phyloP scores from a whole-genome alignment of 2,113 vertebrate species.

The Plecotus auritus region DNA sequence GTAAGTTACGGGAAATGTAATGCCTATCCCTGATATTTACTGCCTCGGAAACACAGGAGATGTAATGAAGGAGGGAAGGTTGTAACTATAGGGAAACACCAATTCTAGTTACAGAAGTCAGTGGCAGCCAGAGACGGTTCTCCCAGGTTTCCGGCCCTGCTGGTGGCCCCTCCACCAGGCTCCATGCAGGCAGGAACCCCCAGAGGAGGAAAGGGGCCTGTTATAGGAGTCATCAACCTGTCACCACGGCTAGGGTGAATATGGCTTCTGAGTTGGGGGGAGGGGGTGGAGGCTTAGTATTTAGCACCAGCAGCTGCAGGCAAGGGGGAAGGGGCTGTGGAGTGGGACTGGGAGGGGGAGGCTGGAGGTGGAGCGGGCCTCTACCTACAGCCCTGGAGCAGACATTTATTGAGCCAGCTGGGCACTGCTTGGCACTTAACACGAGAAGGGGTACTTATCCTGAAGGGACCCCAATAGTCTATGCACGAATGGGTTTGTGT shows the following conservation, averaged over 20 bases:
- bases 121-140: constrained; percentile 49
- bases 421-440: background rate
- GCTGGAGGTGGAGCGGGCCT: background rate
- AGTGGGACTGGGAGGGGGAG: background rate
- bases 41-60: background rate
- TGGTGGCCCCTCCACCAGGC: constrained; percentile 64
- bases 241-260: constrained; percentile 78
- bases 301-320: constrained; percentile 57
- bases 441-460: background rate
- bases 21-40: constrained; percentile 1
- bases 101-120: constrained; percentile 56
- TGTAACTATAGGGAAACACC: constrained; percentile 57
- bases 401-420: background rate
- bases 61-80: constrained; percentile 13
- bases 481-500: background rate
- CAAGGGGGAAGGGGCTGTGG: background rate
- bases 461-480: background rate
- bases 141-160: constrained; percentile 65
- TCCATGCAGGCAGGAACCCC: constrained; percentile 75
- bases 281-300: constrained; percentile 20
- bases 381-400: background rate
- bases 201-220: constrained; percentile 80
- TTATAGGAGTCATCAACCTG: constrained; percentile 83
- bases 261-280: constrained; percentile 53
- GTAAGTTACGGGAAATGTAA: constrained; percentile 39